A percentile compares a stretch with the other conserved stretches of the same genome.
Evolutionary conservation across 1,140 invertebrate species (phyloP).

Genomic region (Drosophila parabipectinata): DNA sequence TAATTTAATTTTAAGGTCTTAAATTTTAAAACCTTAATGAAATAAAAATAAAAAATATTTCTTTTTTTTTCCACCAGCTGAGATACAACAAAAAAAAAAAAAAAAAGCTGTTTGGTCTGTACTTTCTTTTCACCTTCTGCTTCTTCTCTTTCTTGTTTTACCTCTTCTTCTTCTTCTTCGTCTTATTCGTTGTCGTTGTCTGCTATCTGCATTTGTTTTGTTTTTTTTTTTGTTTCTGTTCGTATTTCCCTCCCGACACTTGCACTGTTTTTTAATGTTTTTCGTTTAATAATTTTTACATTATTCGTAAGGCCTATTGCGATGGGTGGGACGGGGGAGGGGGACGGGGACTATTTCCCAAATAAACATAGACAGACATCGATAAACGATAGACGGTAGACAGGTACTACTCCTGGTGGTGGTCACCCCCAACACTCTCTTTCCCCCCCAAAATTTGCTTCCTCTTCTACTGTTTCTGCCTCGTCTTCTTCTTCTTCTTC

Average conservation of each 20-base stretch:
- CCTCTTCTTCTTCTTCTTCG: not conserved
- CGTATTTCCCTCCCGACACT: not conserved
- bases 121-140: constrained; percentile 43
- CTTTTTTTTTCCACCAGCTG: not conserved
- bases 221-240: not conserved
- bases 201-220: constrained; percentile 4
- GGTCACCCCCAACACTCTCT: not conserved
- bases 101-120: constrained; percentile 22
- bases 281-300: too few relatives aligned
- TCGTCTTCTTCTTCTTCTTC: constrained; percentile 3
- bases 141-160: constrained; percentile 20
- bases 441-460: not conserved
- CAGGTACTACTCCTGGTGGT: constrained; percentile 28
- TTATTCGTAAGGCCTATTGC: not conserved
- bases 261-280: not conserved
- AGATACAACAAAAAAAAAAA: not conserved
- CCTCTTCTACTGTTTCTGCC: constrained; percentile 26
- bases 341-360: constrained; percentile 30
- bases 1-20: too few relatives aligned
- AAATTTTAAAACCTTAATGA: too few relatives aligned
- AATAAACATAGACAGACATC: constrained; percentile 37
- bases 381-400: constrained; percentile 58
- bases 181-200: not conserved
- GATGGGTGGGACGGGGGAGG: not conserved
- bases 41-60: too few relatives aligned